Base-by-base conservation (phyloP, 2,113 vertebrate genomes). In the Raja brachyura region DNA sequence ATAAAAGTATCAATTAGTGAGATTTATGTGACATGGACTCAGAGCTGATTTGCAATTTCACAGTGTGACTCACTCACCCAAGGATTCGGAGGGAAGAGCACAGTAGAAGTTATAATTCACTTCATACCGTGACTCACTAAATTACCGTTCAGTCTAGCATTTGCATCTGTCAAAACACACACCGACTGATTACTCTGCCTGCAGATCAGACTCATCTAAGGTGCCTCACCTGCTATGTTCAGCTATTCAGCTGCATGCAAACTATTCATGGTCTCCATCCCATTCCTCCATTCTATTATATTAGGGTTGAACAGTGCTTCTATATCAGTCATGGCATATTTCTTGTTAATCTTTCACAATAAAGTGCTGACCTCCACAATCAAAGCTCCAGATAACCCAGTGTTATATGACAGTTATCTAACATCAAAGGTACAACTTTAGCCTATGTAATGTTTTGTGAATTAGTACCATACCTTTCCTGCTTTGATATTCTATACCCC, bases 61-160 rank as follows among this genome's bases (percentile, higher is more conserved):
- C 68, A 20, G 66, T 74, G 31, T 92, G 66, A 92, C 33, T 92
- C 90, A 92, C 33, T 73, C 22, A 5, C 20, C 70, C 39, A 73
- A 73, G 33, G 68, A 54, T 73, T 54, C 20, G 1, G 20, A 73
- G 90, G 16, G 14, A 33, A 28, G 68, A 92, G 8, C 10, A 73
- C 9, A 48, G 39, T 33, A 74, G 39, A 92, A 33, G 9, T 33
- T 54, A 48, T 73, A 92, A 92, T 92, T 92, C 90, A 73, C 3
- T 66, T 73, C 39, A 73, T n/a, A 63, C 83, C 70, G 90, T 92
- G 90, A 92, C 90, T 92, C 90, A 92, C 48, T 92, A 73, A 92
- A 92, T 92, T 92, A 74, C 39, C 2, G 11, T 74, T 74, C 90
- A 68, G 33, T 18, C 1, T 54, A 9, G 68, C 63, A 73, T 25